Conservation (phyloP, 2,797 vertebrate genomes). For the Manis pentadactyla region DNA sequence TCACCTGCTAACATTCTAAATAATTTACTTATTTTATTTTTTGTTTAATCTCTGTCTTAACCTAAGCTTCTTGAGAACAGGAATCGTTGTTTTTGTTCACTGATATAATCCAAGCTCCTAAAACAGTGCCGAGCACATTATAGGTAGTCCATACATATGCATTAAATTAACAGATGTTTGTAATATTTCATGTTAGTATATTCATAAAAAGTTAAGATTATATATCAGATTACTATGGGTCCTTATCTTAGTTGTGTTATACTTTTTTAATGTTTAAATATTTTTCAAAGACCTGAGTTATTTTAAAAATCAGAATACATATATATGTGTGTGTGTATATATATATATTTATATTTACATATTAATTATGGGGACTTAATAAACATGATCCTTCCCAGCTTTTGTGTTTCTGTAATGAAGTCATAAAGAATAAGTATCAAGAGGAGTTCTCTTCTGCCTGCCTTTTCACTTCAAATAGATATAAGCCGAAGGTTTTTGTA, state of each 20-base stretch:
- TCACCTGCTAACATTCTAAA: background rate
- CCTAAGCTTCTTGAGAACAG: background rate
- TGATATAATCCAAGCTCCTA: background rate
- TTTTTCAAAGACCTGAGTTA: background rate
- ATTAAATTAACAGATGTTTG: background rate
- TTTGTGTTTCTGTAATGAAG: background rate
- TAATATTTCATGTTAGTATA: background rate
- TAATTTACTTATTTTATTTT: background rate
- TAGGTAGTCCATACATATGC: background rate
- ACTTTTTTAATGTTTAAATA: background rate
- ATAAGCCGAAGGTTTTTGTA: background rate
- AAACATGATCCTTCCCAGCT: background rate
- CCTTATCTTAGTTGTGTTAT: background rate
- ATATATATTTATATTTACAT: too few relatives aligned
- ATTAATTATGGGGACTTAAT: background rate
- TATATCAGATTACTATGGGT: background rate
- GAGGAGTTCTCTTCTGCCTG: background rate
- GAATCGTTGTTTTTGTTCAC: background rate
- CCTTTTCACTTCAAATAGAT: conserved; percentile 20
- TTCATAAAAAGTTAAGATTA: background rate
- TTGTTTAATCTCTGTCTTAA: background rate
- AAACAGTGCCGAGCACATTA: background rate
- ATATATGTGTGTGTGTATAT: background rate
- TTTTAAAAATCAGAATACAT: background rate
- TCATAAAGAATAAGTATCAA: conserved; percentile 26